Percentiles rank a stretch among this genome's conserved stretches.
Conservation (phyloP, 2,888 invertebrate genomes). For the Protonemura montana region DNA sequence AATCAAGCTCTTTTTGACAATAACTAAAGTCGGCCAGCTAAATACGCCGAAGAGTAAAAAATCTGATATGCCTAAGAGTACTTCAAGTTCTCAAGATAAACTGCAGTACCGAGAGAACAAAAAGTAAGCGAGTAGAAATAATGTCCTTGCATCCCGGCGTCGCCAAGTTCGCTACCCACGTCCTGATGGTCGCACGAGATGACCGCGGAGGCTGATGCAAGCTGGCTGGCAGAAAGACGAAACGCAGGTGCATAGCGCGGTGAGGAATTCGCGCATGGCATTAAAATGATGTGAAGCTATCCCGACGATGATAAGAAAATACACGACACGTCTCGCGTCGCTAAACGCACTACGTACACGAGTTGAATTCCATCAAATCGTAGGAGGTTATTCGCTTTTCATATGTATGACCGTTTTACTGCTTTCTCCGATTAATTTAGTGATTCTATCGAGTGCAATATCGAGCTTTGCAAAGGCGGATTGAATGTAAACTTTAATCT, state of each 20-base stretch:
- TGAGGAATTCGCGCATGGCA: slow-evolving; percentile 14
- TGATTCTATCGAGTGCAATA: not conserved
- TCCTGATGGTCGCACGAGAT: not conserved
- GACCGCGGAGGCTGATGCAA: not conserved
- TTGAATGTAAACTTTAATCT: not conserved
- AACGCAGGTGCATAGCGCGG: not conserved
- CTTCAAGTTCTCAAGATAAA: too few species aligned
- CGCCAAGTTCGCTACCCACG: not conserved
- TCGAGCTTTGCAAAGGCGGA: not conserved
- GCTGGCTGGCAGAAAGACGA: not conserved
- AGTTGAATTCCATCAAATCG: not conserved
- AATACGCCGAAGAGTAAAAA: too few species aligned
- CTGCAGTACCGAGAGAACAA: too few species aligned
- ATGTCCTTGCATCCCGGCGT: not conserved
- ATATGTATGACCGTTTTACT: not conserved
- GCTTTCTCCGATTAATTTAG: not conserved
- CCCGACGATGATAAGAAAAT: not conserved
- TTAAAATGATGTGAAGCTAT: slow-evolving; percentile 8
- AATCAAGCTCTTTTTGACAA: too few species aligned
- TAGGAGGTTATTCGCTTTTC: not conserved
- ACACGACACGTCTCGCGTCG: not conserved
- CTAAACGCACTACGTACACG: not conserved
- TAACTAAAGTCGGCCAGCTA: too few species aligned
- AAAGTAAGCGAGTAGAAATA: not conserved
- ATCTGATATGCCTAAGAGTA: too few species aligned